Evolutionary conservation across 2,888 invertebrate species (phyloP), one percentile per base, ranked within the genome.

Genomic region (Diarsia dahlii): DNA sequence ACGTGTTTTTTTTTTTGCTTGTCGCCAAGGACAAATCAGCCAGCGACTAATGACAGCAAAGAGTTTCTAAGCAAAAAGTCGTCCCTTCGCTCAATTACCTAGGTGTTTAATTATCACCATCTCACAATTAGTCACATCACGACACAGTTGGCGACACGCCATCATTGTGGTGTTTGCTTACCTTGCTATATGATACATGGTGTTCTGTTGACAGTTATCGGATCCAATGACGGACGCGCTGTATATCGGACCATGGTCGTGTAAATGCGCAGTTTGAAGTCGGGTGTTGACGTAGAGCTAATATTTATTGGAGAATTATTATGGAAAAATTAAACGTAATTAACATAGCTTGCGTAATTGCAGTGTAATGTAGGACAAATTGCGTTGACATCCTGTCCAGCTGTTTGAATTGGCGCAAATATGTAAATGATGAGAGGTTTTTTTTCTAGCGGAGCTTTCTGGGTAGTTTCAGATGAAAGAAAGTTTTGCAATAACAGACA

Each of bases 71-170:
- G 60, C 34, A 71, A 80, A 83, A 69, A 62, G 28, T 71, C 50
- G 69, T 50, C 45, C 46, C 71, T 74, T 23, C 50, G 18, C 10
- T 54, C 68, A 83, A 82, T 83, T 84, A 86, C 65, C 46, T 13
- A 79, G 67, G 69, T 75, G 64, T 76, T 78, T 78, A 69, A 86
- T 74, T 45, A 82, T 58, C 46, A 70, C 67, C 71, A 82, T 75
- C 76, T 80, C 66, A 66, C 67, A 72, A 79, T 82, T 73, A 78
- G 76, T 83, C 79, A 82, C 84, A 81, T 76, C 79, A 83, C 84
- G 90, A 86, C 91, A 91, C 89, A 89, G 86, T 91, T 91, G 91
- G 91, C 87, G 69, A 84, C 89, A 78, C 89, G 92, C 91, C 91
- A 91, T 86, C 84, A 91, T 90, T 91, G 89, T 91, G 84, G 86